Base-by-base conservation (phyloP, 2,113 vertebrate species). In the Chlorodrepanis virens region DNA sequence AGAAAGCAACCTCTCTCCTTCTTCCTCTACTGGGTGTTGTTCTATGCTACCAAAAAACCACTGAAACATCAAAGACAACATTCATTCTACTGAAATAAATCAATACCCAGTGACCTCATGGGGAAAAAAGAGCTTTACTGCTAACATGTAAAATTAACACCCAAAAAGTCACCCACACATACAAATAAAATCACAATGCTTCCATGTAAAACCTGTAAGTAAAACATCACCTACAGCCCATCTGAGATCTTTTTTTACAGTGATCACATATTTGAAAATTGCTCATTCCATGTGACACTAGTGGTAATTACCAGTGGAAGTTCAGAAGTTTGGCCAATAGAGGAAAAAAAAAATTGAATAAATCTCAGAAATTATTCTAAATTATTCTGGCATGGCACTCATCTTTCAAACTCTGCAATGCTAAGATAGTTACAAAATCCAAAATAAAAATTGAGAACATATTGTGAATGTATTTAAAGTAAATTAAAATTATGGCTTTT, bases 91-190 rank as follows among this genome's bases (percentile, higher is more conserved):
- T 0, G 0, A 87, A 87, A 94, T 28, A 67, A 56, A 77, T 37
- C 2, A 68, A 78, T 52, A 60, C 3, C 0, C 57, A 61, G n/a
- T 10, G 40, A 72, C 7, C 10, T 70, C 57, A 29, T 0, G 1
- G 31, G 12, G 29, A 2, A 19, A 31, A 44, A 54, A 33, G 23
- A 5, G 31, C 65, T 82, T 61, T 40, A 56, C 7, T 37, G 60
- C n/a, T 69, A 79, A 50, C 3, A 20, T 10, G 8, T 42, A 60
- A 65, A 83, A 44, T 29, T 44, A 61, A 50, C 8, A 82, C 2
- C 29, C 59, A 57, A 39, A 68, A 89, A 31, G 19, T 22, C 27
- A 71, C 10, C 14, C 61, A 12, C 27, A 33, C 19, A 17, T 1
- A 20, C 4, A 72, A 81, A 29, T 33, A 59, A 81, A 87, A 76